Evolutionary conservation across 2,113 vertebrate species (phyloP), one percentile per base, ranked within the genome.

Genomic region (Aplodontia rufa): DNA sequence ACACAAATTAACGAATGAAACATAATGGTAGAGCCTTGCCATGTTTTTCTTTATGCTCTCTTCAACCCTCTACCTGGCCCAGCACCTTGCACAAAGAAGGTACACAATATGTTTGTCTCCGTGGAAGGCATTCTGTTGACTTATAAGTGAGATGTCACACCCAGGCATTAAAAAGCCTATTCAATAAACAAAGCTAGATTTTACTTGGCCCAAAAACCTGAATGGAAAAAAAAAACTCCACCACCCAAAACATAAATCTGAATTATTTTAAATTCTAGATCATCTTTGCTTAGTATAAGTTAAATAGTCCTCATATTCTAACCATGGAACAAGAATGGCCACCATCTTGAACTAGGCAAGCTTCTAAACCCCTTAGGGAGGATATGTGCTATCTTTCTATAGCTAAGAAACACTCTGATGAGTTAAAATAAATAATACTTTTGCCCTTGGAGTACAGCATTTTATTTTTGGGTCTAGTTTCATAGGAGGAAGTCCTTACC

Each of bases 171-270:
- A 19, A 40, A 87, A 83, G 58, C 45, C 14, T 49, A 74, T 66
- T 78, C 32, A 95, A 60, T 53, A 66, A 82, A 88, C 3, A 78
- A 95, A 95, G 91, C 40, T 76, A 68, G 60, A 42, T 72, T 53
- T 40, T 93, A 53, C 28, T 22, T 86, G 22, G 62, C 58, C 58
- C 30, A 62, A 64, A 90, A 64, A 32, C 49, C 35, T 28, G 16
- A 84, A 60, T 51, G 2, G 7, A 49, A 81, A 86, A 49, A 87
- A 58, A 24, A 60, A 78, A 78, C n/a, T n/a, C n/a, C n/a, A n/a
- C n/a, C n/a, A 68, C 6, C 32, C 60, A 16, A 60, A 60, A 60
- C 58, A 37, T 19, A 49, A 94, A 26, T 75, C 47, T 40, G 81
- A 86, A 30, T 37, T 24, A 24, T 60, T 87, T 93, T 69, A 37